phyloP scores from a whole-genome alignment of 1,140 invertebrate genomes.

The Formica exsecta region DNA sequence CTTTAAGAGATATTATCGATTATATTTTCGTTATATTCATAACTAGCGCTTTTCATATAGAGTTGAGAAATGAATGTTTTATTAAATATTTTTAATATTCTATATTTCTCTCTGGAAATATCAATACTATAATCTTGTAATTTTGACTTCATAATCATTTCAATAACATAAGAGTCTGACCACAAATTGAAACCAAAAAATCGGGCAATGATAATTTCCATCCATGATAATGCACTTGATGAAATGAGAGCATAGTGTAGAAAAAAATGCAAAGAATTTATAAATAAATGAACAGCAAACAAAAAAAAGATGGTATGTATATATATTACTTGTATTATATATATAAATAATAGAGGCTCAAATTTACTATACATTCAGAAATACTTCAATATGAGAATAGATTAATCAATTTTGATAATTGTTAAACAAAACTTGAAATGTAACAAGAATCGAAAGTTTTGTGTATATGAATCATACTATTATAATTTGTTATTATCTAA shows the following conservation, averaged over 20 bases:
- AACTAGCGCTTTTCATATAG: conserved; percentile 1
- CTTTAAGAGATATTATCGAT: conserved; percentile 25
- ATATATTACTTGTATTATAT: too few relatives aligned
- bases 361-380: neutral
- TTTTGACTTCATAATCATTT: neutral
- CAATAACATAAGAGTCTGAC: neutral
- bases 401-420: conserved; percentile 1
- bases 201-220: neutral
- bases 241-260: neutral
- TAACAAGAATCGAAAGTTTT: neutral
- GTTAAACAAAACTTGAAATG: neutral
- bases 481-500: neutral
- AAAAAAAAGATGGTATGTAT: too few relatives aligned
- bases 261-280: conserved; percentile 20
- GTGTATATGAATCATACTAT: neutral
- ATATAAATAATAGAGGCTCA: too few relatives aligned
- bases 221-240: neutral
- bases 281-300: conserved; percentile 2
- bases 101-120: neutral
- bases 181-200: neutral
- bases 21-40: neutral
- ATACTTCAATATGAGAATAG: conserved; percentile 34
- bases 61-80: neutral
- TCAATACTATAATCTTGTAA: neutral
- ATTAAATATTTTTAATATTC: neutral